phyloP scores from a whole-genome alignment of 2,797 vertebrate genomes.

The Alectoris magna region DNA sequence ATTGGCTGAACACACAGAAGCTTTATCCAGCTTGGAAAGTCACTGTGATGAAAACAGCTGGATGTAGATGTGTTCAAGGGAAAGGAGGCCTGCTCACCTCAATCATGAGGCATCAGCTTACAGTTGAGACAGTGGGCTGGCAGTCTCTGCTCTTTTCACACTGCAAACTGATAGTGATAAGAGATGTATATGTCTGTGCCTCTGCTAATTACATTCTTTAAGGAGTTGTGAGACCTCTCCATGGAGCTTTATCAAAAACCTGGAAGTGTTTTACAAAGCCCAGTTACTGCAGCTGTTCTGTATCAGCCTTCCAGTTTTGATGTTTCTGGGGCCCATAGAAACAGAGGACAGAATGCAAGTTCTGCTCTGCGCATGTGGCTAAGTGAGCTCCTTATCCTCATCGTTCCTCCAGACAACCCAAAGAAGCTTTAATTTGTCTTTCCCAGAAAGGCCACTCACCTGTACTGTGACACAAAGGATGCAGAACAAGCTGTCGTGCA shows the following conservation, averaged over 20 bases:
- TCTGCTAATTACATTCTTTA: not conserved
- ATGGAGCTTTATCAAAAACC: not conserved
- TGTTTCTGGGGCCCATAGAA: not conserved
- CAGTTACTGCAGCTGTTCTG: not conserved
- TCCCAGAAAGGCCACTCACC: not conserved
- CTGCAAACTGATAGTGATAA: not conserved
- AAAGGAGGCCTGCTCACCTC: accelerated
- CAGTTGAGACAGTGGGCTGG: not conserved
- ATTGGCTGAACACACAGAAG: not conserved
- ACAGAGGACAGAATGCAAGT: not conserved
- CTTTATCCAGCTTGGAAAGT: not conserved
- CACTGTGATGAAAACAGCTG: not conserved
- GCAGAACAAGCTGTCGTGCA: not conserved
- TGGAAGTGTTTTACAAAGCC: not conserved
- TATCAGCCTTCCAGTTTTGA: not conserved
- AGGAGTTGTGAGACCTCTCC: not conserved
- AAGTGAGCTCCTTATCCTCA: not conserved
- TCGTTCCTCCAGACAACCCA: accelerated
- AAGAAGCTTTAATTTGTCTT: not conserved
- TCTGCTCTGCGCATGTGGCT: not conserved
- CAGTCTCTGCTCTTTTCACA: not conserved
- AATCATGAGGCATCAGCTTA: not conserved
- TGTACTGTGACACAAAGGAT: not conserved
- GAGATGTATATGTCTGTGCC: not conserved
- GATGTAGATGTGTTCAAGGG: no score